phyloP scores from a whole-genome alignment of 2,888 invertebrate genomes.

The Philereme transversata region DNA sequence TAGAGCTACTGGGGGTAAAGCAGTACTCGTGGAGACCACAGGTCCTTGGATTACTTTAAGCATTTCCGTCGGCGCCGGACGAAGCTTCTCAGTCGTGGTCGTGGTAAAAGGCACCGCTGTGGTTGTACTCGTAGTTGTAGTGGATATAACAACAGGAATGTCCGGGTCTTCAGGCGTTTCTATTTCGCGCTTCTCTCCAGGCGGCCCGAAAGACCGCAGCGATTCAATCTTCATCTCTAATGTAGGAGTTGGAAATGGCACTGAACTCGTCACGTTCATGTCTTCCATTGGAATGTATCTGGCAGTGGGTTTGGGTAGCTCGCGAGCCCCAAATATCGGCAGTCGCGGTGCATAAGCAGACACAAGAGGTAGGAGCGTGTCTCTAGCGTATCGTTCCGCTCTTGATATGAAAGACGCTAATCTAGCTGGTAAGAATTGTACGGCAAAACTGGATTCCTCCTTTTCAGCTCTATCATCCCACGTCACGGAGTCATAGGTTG shows the following conservation, averaged over 20 bases:
- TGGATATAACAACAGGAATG: constrained; percentile 56
- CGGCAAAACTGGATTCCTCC: constrained; percentile 82
- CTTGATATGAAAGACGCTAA: constrained; percentile 91
- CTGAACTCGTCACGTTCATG: constrained; percentile 62
- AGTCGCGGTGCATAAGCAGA: constrained; percentile 91
- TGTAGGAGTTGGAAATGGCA: constrained; percentile 74
- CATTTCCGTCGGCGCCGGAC: constrained; percentile 68
- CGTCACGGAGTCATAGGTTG: constrained; percentile 63
- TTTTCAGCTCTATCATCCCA: constrained; percentile 65
- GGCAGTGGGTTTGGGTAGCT: constrained; percentile 77
- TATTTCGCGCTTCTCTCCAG: constrained; percentile 67
- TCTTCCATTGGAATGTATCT: constrained; percentile 86
- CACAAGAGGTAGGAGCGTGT: constrained; percentile 89
- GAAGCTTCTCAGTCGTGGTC: constrained; percentile 58
- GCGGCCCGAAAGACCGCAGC: constrained; percentile 71
- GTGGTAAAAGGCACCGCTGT: constrained; percentile 50
- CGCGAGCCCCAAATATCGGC: constrained; percentile 82
- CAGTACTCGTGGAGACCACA: constrained; percentile 66
- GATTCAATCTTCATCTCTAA: constrained; percentile 80
- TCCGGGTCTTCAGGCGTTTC: constrained; percentile 75
- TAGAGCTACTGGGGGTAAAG: constrained; percentile 73
- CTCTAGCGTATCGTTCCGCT: constrained; percentile 91
- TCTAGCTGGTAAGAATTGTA: constrained; percentile 91
- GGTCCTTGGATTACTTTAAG: constrained; percentile 69
- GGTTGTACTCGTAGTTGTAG: constrained; percentile 55